phyloP scores from a whole-genome alignment of 2,888 invertebrate species.

The Drosophila rubida region DNA sequence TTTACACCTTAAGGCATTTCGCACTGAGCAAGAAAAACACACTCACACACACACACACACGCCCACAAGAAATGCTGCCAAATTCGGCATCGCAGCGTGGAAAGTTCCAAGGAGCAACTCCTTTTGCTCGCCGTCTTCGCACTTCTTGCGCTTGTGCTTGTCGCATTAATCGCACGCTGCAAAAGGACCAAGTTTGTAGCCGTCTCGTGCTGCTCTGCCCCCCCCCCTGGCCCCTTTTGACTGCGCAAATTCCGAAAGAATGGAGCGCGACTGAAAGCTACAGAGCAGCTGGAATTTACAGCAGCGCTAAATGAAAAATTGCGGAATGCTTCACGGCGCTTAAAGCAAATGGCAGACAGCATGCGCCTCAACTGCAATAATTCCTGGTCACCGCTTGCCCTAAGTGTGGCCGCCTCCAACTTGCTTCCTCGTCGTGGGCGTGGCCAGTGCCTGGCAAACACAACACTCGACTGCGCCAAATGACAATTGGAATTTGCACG shows the following conservation, averaged over 20 bases:
- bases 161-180: slow-evolving; percentile 74
- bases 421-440: slow-evolving; percentile 32
- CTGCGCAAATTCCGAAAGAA: slow-evolving; percentile 39
- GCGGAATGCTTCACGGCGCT: slow-evolving; percentile 59
- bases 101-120: slow-evolving; percentile 25
- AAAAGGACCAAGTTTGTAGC: slow-evolving; percentile 73
- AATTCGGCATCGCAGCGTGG: slow-evolving; percentile 62
- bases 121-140: not conserved
- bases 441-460: slow-evolving; percentile 45
- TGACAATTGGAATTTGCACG: slow-evolving; percentile 60
- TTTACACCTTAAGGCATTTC: slow-evolving; percentile 82
- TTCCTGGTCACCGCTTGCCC: slow-evolving; percentile 16
- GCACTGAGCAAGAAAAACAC: slow-evolving; percentile 43
- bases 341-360: slow-evolving; percentile 45
- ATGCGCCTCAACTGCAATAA: slow-evolving; percentile 9
- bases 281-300: slow-evolving; percentile 74
- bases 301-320: slow-evolving; percentile 73
- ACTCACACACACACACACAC: slow-evolving; percentile 21
- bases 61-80: slow-evolving; percentile 50
- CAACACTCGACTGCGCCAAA: slow-evolving; percentile 37
- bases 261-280: slow-evolving; percentile 18
- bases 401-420: not conserved
- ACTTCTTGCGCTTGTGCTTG: slow-evolving; percentile 26
- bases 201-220: slow-evolving; percentile 2
- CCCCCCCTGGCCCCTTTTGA: slow-evolving; percentile 15